phyloP scores from a whole-genome alignment of 2,888 invertebrate species.

The Lasioglossum pauxillum region DNA sequence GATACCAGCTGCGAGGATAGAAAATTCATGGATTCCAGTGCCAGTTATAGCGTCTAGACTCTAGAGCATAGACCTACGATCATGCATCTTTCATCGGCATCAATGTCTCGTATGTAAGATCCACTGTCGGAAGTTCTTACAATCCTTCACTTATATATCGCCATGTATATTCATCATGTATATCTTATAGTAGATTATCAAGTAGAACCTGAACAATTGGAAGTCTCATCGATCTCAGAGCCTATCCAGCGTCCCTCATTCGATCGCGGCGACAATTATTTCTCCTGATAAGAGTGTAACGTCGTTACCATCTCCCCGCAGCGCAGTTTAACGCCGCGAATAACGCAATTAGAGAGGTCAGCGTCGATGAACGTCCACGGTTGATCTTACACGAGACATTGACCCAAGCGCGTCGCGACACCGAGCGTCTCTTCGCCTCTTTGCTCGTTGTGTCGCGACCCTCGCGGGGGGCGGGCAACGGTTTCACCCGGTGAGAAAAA shows the following conservation, averaged over 20 bases:
- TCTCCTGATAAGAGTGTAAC: slow-evolving; percentile 26
- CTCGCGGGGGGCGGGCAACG: not conserved
- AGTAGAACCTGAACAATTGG: not conserved
- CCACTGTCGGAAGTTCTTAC: not conserved
- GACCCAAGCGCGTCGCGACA: slow-evolving; percentile 40
- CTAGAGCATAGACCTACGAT: not conserved
- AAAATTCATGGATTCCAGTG: not conserved
- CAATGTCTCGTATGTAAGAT: not conserved
- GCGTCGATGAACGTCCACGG: slow-evolving; percentile 48
- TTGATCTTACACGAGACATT: slow-evolving; percentile 59
- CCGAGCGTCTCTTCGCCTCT: not conserved
- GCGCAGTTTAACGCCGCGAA: slow-evolving; percentile 27
- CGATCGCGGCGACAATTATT: slow-evolving; percentile 9
- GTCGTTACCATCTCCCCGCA: not conserved
- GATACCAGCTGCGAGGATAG: not conserved
- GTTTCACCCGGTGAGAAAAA: not conserved
- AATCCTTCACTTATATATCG: not conserved
- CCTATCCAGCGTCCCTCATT: not conserved
- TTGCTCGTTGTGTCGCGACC: slow-evolving; percentile 7
- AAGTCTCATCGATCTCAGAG: not conserved
- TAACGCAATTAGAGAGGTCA: slow-evolving; percentile 57
- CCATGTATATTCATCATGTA: not conserved
- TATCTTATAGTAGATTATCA: not conserved
- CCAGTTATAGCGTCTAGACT: not conserved
- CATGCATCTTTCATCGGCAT: not conserved